These are phyloP conservation scores for Betta splendens DNA, from an alignment of 2,797 vertebrate genomes.

Conservation along the genomic window DNA sequence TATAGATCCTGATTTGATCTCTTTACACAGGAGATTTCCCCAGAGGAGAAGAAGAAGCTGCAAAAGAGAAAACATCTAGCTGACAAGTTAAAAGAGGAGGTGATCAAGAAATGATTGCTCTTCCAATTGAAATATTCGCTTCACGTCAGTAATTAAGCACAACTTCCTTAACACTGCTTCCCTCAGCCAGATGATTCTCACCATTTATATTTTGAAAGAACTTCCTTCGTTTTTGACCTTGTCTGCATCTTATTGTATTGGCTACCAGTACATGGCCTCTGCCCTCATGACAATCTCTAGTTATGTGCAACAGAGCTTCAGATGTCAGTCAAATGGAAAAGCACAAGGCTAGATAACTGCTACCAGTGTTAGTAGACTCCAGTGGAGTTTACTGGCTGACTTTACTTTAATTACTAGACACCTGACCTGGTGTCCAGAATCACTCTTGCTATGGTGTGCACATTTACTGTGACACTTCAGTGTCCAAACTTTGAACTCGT, in stretches of 20 bases:
- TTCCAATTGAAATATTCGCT: slow-evolving; percentile 33
- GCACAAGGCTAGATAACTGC: not conserved
- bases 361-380: not conserved
- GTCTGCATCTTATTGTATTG: slow-evolving; percentile 2
- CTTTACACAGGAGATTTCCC: slow-evolving; percentile 84
- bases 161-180: slow-evolving; percentile 38
- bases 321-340: not conserved
- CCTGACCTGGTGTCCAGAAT: not conserved
- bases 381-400: slow-evolving; percentile 2
- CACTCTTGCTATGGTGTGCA: not conserved
- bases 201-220: slow-evolving; percentile 20
- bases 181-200: slow-evolving; percentile 15
- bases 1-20: slow-evolving; percentile 23
- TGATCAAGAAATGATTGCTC: slow-evolving; percentile 88
- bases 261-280: not conserved
- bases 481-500: not conserved
- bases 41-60: slow-evolving; percentile 90
- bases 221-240: slow-evolving; percentile 11
- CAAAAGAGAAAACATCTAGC: slow-evolving; percentile 95
- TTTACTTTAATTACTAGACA: not conserved
- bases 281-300: not conserved
- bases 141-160: slow-evolving; percentile 24
- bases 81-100: slow-evolving; percentile 97
- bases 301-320: not conserved
- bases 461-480: not conserved